A percentile compares a stretch with the other conserved stretches of the same genome.
phyloP scores from a whole-genome alignment of 2,113 vertebrate genomes.

The Aplodontia rufa region DNA sequence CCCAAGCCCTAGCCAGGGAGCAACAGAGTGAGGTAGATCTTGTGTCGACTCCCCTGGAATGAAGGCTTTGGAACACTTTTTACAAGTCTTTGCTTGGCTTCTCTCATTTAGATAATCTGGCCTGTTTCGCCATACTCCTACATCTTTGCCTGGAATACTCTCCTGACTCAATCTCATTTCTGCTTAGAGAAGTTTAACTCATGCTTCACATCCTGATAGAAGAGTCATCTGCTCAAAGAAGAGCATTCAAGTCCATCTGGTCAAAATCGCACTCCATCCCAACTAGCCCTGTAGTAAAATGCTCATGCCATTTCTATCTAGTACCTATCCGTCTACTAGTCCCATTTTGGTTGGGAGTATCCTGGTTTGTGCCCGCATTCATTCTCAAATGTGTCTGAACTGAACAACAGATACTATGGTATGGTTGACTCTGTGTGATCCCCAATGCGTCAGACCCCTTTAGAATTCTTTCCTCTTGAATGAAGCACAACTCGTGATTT shows the following conservation, averaged over 20 bases:
- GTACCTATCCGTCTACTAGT: too few relatives aligned
- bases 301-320: not conserved
- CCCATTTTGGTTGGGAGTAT: not conserved
- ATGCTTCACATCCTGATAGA: not conserved
- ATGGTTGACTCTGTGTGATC: not conserved
- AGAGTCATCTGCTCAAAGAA: not conserved
- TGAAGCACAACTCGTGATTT: not conserved
- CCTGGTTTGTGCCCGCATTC: not conserved
- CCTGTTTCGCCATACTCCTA: not conserved
- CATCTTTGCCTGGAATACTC: not conserved
- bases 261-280: not conserved
- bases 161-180: not conserved
- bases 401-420: not conserved
- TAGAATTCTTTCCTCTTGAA: not conserved
- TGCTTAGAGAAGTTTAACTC: not conserved
- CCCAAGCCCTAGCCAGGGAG: not conserved
- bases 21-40: not conserved
- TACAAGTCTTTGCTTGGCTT: not conserved
- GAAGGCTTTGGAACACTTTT: not conserved
- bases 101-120: not conserved
- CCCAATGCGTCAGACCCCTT: not conserved
- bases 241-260: not conserved
- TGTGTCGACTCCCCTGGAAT: not conserved
- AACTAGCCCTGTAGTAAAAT: not conserved
- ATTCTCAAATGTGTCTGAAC: not conserved